Percentiles rank a stretch among this genome's conserved stretches.
Conservation (phyloP, 2,888 invertebrate species). For the Metallyticus violacea region DNA sequence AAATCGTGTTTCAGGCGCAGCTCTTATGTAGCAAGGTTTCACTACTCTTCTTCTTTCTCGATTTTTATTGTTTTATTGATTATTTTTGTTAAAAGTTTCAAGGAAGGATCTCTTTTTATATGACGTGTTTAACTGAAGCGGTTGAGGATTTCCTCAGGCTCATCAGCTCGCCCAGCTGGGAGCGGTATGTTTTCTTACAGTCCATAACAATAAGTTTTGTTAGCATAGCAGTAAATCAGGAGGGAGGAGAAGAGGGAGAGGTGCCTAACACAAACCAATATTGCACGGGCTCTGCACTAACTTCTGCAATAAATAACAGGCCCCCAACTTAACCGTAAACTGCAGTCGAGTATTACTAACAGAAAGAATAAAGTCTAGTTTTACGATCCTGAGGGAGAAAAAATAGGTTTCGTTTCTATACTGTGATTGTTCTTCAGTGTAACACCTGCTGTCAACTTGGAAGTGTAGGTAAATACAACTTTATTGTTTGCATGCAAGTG, state of each 20-base stretch:
- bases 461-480: too few species aligned
- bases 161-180: background rate
- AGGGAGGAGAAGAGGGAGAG: background rate
- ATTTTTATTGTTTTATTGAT: too few species aligned
- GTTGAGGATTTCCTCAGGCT: background rate
- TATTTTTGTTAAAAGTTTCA: too few species aligned
- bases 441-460: too few species aligned
- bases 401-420: background rate
- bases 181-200: too few species aligned
- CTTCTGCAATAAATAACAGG: background rate
- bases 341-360: background rate
- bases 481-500: too few species aligned
- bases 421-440: too few species aligned
- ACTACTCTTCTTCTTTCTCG: too few species aligned
- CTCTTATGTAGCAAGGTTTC: too few species aligned
- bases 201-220: background rate
- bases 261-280: background rate
- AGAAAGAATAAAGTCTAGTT: background rate
- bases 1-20: too few species aligned
- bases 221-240: background rate
- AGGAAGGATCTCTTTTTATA: too few species aligned
- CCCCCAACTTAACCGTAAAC: background rate
- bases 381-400: background rate
- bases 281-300: background rate
- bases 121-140: too few species aligned